Evolutionary conservation across 2,797 vertebrate species (phyloP).

Genomic region (Hozukius guyotensis): DNA sequence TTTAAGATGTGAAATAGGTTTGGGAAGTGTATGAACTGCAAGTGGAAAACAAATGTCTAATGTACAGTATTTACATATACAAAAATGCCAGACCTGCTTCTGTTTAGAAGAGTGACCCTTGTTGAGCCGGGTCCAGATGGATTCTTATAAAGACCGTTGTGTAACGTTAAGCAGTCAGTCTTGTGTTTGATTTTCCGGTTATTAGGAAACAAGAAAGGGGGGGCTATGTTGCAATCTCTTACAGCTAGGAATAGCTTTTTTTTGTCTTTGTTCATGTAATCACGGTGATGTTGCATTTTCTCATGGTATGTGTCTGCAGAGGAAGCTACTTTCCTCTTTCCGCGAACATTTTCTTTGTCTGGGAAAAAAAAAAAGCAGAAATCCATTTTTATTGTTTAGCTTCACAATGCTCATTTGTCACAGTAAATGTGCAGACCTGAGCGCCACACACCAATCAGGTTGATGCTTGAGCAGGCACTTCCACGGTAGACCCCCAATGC

Average conservation of each 20-base stretch:
- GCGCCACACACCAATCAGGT: not conserved
- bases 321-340: conserved; percentile 34
- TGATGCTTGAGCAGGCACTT: not conserved
- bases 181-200: conserved; percentile 57
- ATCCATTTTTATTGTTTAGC: not conserved
- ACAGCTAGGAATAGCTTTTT: conserved; percentile 27
- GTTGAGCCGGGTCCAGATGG: not conserved
- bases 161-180: conserved; percentile 29
- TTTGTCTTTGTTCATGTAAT: conserved; percentile 15
- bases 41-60: not conserved
- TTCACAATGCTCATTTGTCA: conserved; percentile 6
- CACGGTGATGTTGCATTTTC: conserved; percentile 45
- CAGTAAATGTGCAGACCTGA: conserved; percentile 4
- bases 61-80: not conserved
- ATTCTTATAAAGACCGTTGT: conserved; percentile 41
- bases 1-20: not conserved
- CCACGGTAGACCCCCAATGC: not conserved
- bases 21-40: not conserved
- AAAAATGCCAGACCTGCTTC: not conserved
- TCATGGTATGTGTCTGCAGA: conserved; percentile 13
- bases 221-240: conserved; percentile 61
- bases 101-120: not conserved
- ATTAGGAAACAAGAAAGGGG: conserved; percentile 56
- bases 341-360: conserved; percentile 17
- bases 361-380: conserved; percentile 14